Conservation (phyloP, 2,113 vertebrate species). For the Clupea harengus region DNA sequence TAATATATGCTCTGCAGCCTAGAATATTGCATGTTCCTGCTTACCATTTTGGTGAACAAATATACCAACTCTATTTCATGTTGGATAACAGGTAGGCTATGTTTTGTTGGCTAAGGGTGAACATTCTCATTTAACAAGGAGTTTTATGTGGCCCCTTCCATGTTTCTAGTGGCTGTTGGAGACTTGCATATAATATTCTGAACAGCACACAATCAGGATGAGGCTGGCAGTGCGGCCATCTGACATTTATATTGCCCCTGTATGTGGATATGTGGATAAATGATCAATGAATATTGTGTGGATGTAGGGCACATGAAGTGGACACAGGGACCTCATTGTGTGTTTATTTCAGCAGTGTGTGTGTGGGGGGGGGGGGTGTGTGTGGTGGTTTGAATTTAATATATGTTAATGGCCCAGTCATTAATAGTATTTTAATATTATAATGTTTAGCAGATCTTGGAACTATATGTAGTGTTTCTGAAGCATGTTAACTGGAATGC, state of each 20-base stretch:
- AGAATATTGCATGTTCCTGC: constrained; percentile 2
- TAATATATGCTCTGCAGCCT: background rate
- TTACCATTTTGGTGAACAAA: background rate
- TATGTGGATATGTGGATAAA: background rate
- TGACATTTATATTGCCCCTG: background rate
- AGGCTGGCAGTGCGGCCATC: background rate
- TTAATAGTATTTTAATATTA: background rate
- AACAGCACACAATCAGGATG: background rate
- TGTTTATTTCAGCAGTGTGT: background rate
- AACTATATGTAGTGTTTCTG: background rate
- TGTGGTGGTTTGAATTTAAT: background rate
- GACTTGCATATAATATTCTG: background rate
- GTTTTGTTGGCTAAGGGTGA: background rate
- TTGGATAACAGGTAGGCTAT: background rate
- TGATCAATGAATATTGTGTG: background rate
- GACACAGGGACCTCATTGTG: background rate
- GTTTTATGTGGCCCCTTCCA: background rate
- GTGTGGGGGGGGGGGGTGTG: background rate
- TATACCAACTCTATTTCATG: background rate
- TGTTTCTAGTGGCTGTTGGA: background rate
- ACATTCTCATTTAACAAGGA: background rate
- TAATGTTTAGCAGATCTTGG: background rate
- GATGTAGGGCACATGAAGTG: background rate
- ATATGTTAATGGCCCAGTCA: background rate
- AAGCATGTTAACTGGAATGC: background rate